These are phyloP conservation scores for Sebastes vulpes DNA, from an alignment of 2,797 vertebrate genomes.

Conservation along the genomic window DNA sequence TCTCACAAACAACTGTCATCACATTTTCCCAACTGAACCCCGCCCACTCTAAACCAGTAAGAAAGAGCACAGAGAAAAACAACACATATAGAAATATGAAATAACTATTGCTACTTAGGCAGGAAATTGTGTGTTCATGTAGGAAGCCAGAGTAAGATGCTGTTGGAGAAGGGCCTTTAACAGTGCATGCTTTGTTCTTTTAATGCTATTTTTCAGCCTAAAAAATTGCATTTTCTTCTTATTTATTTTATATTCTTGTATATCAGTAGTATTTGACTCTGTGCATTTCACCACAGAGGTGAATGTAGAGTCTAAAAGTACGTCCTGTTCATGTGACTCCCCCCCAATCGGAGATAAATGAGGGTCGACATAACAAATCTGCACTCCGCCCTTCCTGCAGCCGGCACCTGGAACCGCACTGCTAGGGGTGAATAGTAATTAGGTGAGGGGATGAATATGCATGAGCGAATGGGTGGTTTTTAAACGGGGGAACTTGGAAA, in stretches of 20 bases:
- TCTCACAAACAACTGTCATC: too few species aligned
- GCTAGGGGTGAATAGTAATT: slow-evolving; percentile 53
- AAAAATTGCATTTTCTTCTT: background rate
- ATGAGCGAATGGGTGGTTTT: slow-evolving; percentile 66
- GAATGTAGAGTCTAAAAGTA: background rate
- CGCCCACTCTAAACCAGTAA: background rate
- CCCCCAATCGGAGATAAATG: background rate
- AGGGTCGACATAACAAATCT: slow-evolving; percentile 12
- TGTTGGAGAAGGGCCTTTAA: background rate
- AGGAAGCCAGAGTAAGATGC: background rate
- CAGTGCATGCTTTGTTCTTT: background rate
- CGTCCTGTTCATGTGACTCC: background rate
- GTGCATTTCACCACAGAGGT: background rate
- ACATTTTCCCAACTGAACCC: background rate
- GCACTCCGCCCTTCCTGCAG: slow-evolving; percentile 23
- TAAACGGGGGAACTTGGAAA: slow-evolving; percentile 5
- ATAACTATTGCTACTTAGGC: background rate
- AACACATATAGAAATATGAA: background rate
- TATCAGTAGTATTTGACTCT: background rate
- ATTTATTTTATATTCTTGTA: background rate
- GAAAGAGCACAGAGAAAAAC: background rate
- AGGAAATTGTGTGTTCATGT: background rate
- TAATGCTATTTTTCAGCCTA: background rate
- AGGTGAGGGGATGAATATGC: slow-evolving; percentile 63
- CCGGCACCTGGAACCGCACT: slow-evolving; percentile 45